Conservation (phyloP, 2,888 invertebrate genomes). For the Calliscelio sp. region DNA sequence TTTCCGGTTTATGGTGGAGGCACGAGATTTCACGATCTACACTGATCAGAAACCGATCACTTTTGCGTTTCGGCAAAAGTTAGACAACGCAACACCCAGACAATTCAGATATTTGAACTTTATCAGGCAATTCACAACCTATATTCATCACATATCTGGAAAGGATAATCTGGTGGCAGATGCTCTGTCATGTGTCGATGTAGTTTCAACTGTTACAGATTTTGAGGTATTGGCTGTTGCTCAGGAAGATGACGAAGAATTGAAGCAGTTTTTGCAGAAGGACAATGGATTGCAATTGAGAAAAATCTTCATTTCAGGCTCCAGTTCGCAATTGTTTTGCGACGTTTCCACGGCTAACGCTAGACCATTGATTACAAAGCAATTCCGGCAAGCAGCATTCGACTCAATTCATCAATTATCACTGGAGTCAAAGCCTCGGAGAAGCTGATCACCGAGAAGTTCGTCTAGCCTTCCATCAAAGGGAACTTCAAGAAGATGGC, state of each 20-base stretch:
- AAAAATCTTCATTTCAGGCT: no score
- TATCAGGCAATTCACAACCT: slow-evolving; percentile 63
- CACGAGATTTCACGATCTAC: slow-evolving; percentile 52
- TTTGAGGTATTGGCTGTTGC: not conserved
- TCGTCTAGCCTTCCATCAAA: slow-evolving; percentile 81
- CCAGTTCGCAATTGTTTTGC: slow-evolving; percentile 24
- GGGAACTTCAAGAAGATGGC: slow-evolving; percentile 4
- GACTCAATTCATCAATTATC: slow-evolving; percentile 74
- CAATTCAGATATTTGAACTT: slow-evolving; percentile 51
- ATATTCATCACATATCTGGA: slow-evolving; percentile 51
- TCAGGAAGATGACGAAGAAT: slow-evolving; percentile 1
- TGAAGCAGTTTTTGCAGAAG: not conserved
- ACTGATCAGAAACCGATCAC: slow-evolving; percentile 71
- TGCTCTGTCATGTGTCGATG: slow-evolving; percentile 34
- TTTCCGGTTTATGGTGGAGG: slow-evolving; percentile 75
- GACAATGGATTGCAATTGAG: not conserved
- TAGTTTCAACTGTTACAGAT: slow-evolving; percentile 4
- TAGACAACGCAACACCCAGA: slow-evolving; percentile 41
- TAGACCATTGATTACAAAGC: slow-evolving; percentile 66
- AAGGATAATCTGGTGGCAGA: slow-evolving; percentile 49
- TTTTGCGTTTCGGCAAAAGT: slow-evolving; percentile 36
- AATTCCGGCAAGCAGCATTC: slow-evolving; percentile 60
- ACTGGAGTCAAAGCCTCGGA: slow-evolving; percentile 73
- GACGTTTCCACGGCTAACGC: slow-evolving; percentile 45
- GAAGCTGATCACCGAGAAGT: slow-evolving; percentile 78